Base-by-base conservation (phyloP, 2,113 vertebrate species). In the Canis aureus region DNA sequence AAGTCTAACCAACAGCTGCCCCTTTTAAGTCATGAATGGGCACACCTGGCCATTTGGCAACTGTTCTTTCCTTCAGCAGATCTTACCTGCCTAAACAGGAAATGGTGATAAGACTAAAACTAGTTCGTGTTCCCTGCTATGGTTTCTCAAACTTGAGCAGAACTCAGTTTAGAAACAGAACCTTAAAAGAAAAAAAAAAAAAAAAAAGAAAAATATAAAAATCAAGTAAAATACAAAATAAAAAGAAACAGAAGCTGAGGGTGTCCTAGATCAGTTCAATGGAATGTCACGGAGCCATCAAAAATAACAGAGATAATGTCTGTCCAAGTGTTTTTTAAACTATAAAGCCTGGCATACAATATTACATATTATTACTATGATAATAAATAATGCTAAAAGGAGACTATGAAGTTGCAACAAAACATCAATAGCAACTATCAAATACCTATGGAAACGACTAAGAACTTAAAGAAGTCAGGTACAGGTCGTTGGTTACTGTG, bases 1-100 rank as follows among this genome's bases (percentile, higher is more conserved):
- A 99, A 99, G 98, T 98, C 98, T 98, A 5, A 81, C 88, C 32
- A n/a, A 90, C 93, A 98, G 98, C 97, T 98, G 97, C 97, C 97
- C 97, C 81, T 97, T 92, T 22, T 0, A 23, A 97, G 97, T 94
- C 94, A 85, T n/a, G 79, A 94, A 95, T 79, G n/a, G 89, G 97
- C 97, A 98, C 98, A 98, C 98, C 98, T 98, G 97, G 92, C 96
- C 29, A 88, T 81, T 49, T 98, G 97, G 98, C 97, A 98, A 90
- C 80, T 16, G 11, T 6, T 97, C 79, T 84, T 97, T 94, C 94
- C 96, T 84, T 22, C 0, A 80, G 98, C 96, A 91, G 90, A 89
- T 96, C 98, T 96, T 86, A 97, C 88, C 97, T 97, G 89, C 79
- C 88, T 8, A 25, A 78, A 91, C 88, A 96, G 88, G 93, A 95